Evolutionary conservation across 2,888 invertebrate genomes (phyloP), one percentile per base, ranked within the genome.

Genomic region (Arenicola marina): DNA sequence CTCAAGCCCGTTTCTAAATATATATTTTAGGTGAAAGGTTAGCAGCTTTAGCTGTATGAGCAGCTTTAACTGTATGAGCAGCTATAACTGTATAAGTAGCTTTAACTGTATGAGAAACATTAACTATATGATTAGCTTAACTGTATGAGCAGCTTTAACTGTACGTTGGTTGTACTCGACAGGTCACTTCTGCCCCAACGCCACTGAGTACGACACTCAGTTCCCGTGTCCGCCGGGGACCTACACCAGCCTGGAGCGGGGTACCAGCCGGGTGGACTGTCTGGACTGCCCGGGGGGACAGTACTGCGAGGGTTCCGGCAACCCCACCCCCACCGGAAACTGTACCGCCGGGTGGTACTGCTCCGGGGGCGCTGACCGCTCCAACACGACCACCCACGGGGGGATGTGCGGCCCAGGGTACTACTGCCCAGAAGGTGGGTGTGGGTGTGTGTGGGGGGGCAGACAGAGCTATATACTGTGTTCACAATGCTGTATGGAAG

Each of bases 301-400:
- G 62, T 81, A 78, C 68, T 81, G 81, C 65, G 67, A 75, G 55
- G 79, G 79, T 0, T 64, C 71, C 44, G 79, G 74, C 56, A 79
- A 79, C 68, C 56, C 69, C 76, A 56, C 58, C 1, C 78, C 79
- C 11, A 77, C 78, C 4, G 79, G 74, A 7, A 73, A 75, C 66
- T 81, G 81, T 59, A 66, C 73, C 1, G 74, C 75, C 1, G 81
- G 80, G 3, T 80, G 78, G 63, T 81, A 75, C 72, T 81, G 81
- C 56, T 65, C 66, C 4, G 72, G 70, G 4, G 61, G 69, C 21
- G 78, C 81, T 33, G 66, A 63, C 1, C 53, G 71, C 7, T 62
- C 76, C 1, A 78, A 74, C 44, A 79, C 79, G 7, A 74, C 72
- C 28, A 73, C 75, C 3, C 60, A 75, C 55, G 79, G 79, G 1